Base-by-base conservation (phyloP, 2,113 vertebrate genomes). In the Zosterops hypoxanthus region DNA sequence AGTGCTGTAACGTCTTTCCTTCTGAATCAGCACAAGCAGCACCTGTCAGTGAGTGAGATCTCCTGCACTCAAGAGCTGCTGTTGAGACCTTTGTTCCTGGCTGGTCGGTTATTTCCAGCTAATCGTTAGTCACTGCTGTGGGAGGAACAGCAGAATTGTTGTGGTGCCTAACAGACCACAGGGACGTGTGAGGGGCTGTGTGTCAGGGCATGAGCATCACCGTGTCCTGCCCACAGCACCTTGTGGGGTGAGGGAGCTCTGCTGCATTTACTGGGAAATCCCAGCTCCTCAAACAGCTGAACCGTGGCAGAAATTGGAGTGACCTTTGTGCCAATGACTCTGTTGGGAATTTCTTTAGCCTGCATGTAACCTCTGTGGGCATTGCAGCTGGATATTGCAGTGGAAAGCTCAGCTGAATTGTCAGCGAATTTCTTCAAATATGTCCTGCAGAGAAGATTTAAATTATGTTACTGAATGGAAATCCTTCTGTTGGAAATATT, bases 171-270 rank as follows among this genome's bases (percentile, higher is more conserved):
- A 3, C 1, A 44, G 61, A n/a, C 19, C 42, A 3, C 75, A 2
- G 36, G 22, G 89, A 12, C 14, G 3, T 18, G 21, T 18, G 91
- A 44, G 60, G 64, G 24, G 82, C 8, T 20, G 11, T 12, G 33
- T 44, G 33, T 26, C 16, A 9, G 57, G 44, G 87, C 33, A 28
- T 6, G 28, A 42, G 1, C 26, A 14, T 25, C 29, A 4, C 66
- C 0, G 3, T 23, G 28, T 24, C 12, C 82, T 44, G 12, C 0
- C 0, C 34, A 16, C n/a, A 33, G 49, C 31, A 4, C n/a, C 9
- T 19, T 31, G 56, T 0, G 1, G 2, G 1, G 13, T 1, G 2
- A 18, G 29, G 16, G 26, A 46, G 29, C 44, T 60, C 63, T 6
- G 1, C 7, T 66, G 83, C 6, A 9, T 34, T 52, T 5, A 13